These are phyloP conservation scores for Eulemur macaco DNA, from an alignment of 2,113 vertebrate genomes.

Conservation along the genomic window DNA sequence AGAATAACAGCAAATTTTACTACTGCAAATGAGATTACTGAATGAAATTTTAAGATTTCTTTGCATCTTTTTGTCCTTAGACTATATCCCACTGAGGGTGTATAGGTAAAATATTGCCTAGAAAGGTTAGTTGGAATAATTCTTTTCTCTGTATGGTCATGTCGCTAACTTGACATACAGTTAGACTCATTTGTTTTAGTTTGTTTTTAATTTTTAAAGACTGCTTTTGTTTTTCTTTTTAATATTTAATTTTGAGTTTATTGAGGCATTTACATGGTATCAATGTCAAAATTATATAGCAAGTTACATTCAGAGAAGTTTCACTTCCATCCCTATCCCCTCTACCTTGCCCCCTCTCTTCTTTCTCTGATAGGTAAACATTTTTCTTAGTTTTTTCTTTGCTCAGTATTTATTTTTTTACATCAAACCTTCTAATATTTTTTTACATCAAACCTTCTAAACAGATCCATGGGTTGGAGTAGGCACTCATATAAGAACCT, in stretches of 20 bases:
- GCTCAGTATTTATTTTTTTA: not conserved
- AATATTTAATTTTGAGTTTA: not conserved
- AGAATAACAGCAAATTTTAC: not conserved
- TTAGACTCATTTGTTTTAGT: not conserved
- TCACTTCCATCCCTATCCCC: not conserved
- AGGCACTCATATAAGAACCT: not conserved
- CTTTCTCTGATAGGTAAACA: not conserved
- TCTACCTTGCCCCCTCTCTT: not conserved
- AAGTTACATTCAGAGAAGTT: not conserved
- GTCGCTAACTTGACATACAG: not conserved
- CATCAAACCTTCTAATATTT: not conserved
- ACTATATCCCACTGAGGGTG: not conserved
- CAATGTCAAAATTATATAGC: not conserved
- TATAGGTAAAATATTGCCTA: not conserved
- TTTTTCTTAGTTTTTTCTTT: not conserved
- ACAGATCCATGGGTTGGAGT: not conserved
- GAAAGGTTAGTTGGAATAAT: not conserved
- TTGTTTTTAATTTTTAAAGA: conserved; percentile 13
- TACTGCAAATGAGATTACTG: not conserved
- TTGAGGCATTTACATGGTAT: not conserved
- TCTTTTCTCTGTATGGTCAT: conserved; percentile 7
- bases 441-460: conserved; percentile 1
- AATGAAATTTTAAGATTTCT: not conserved
- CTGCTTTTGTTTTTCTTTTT: not conserved
- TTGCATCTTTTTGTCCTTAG: not conserved